Percentiles rank a stretch among this genome's conserved stretches.
These are phyloP conservation scores for Netelia fuscicornis DNA, from an alignment of 2,888 invertebrate genomes.

Conservation along the genomic window DNA sequence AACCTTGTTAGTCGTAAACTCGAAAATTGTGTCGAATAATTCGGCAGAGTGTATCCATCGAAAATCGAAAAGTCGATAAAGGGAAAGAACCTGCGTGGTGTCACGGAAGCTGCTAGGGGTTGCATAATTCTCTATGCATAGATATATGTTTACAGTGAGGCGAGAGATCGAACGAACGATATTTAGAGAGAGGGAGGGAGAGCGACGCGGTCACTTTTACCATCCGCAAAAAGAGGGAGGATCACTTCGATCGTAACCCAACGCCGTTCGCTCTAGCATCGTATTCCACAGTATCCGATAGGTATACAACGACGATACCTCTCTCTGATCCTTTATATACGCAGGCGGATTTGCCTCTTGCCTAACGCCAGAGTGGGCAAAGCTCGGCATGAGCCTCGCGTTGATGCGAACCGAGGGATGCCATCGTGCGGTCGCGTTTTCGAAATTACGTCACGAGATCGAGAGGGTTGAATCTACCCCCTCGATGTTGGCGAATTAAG, in stretches of 20 bases:
- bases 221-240: conserved; percentile 34
- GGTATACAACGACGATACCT: conserved; percentile 56
- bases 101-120: neutral
- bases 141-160: neutral
- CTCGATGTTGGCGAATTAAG: neutral
- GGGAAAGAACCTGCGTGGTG: neutral
- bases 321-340: conserved; percentile 58
- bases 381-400: neutral
- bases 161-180: conserved; percentile 27
- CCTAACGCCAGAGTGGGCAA: conserved; percentile 40
- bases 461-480: neutral
- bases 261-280: conserved; percentile 64
- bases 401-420: neutral
- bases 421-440: neutral
- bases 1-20: conserved; percentile 36
- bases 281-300: conserved; percentile 67
- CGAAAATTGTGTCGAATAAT: conserved; percentile 35
- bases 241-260: conserved; percentile 67
- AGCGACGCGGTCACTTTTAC: conserved; percentile 34
- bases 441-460: neutral
- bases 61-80: neutral
- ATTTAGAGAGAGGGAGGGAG: conserved; percentile 38
- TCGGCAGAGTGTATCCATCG: conserved; percentile 1
- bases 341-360: conserved; percentile 25
- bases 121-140: neutral